Conservation (phyloP, 2,888 invertebrate genomes). For the Pachydiplax longipennis region DNA sequence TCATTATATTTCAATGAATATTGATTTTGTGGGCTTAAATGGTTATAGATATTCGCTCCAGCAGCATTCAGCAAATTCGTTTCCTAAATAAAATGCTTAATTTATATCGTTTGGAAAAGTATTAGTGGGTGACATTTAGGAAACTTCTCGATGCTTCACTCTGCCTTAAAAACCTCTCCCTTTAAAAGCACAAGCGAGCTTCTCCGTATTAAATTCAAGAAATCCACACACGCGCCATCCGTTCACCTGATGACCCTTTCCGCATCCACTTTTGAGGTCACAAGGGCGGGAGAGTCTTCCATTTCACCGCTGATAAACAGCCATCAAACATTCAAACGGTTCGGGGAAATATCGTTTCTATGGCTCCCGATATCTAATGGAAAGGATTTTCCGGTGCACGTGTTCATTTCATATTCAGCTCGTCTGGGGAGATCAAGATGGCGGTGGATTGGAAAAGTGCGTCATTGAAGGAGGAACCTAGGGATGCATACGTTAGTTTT, state of each 20-base stretch:
- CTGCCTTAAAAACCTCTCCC: too few relatives aligned
- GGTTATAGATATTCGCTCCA: too few relatives aligned
- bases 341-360: conserved; percentile 18
- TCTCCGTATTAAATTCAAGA: too few relatives aligned
- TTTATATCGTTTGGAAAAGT: too few relatives aligned
- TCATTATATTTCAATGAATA: too few relatives aligned
- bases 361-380: background rate
- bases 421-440: background rate
- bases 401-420: background rate
- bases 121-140: too few relatives aligned
- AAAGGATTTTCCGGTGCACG: background rate
- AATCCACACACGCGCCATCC: too few relatives aligned
- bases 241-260: background rate
- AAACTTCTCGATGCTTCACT: too few relatives aligned
- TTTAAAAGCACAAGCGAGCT: too few relatives aligned
- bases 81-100: too few relatives aligned
- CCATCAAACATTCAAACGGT: conserved; percentile 37
- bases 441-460: background rate
- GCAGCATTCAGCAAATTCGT: too few relatives aligned
- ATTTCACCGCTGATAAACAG: conserved; percentile 24
- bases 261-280: background rate
- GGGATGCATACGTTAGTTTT: background rate
- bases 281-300: background rate
- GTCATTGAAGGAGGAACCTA: background rate
- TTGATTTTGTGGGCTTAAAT: too few relatives aligned